Evolutionary conservation across 2,113 vertebrate species (phyloP).

Genomic region (Archilochus colubris): DNA sequence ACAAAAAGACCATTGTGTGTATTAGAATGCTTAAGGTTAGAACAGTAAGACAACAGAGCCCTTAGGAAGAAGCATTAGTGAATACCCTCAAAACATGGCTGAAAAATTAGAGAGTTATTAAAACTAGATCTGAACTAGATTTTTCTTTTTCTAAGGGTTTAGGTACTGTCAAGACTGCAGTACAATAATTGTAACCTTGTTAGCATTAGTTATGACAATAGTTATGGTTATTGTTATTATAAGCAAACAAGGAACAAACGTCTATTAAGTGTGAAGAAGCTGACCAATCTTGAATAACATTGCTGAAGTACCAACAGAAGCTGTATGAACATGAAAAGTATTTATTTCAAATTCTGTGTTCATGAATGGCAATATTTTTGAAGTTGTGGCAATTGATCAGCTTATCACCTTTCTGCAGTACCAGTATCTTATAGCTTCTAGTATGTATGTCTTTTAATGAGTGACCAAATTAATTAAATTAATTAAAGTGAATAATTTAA

Average conservation of each 20-base stretch:
- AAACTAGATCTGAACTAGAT: neutral
- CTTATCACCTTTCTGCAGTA: neutral
- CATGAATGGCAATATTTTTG: neutral
- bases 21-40: neutral
- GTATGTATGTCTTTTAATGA: neutral
- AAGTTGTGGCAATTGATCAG: neutral
- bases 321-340: neutral
- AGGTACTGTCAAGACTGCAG: neutral
- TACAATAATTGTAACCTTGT: neutral
- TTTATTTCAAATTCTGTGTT: neutral
- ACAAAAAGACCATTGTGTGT: neutral
- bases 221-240: neutral
- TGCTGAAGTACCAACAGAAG: neutral
- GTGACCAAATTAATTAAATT: neutral
- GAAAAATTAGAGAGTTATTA: neutral
- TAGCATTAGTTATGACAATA: neutral
- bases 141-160: neutral
- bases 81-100: neutral
- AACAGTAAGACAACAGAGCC: neutral
- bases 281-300: neutral
- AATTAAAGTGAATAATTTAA: conserved; percentile 33
- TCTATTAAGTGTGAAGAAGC: neutral
- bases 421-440: neutral
- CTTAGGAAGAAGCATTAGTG: neutral
- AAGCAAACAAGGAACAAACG: neutral